These are phyloP conservation scores for Agrotis segetum DNA, from an alignment of 2,888 invertebrate genomes.

Conservation along the genomic window DNA sequence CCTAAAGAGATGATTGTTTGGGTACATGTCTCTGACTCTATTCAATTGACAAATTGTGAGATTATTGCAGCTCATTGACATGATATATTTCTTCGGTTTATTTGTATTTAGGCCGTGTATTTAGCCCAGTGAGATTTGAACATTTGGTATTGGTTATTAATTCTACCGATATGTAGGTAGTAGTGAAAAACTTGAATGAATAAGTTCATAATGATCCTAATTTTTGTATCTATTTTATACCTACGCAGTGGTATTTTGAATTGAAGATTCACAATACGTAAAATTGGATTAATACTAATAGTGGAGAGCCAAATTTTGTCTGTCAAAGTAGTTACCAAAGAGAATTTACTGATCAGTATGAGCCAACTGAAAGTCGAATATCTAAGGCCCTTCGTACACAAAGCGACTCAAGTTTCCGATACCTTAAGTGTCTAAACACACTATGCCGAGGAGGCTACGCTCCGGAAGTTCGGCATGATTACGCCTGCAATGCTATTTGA, in stretches of 20 bases:
- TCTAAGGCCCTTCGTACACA: too few relatives aligned
- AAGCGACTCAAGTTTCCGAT: too few relatives aligned
- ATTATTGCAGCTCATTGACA: not conserved
- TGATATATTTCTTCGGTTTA: not conserved
- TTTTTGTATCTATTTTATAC: not conserved
- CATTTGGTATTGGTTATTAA: not conserved
- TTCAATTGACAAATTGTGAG: conserved; percentile 2
- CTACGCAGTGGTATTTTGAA: not conserved
- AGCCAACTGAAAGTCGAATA: too few relatives aligned
- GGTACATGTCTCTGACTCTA: conserved; percentile 37
- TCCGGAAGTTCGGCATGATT: too few relatives aligned
- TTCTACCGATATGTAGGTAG: conserved; percentile 17
- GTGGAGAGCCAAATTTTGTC: not conserved
- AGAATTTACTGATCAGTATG: not conserved
- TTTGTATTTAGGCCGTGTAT: conserved; percentile 19
- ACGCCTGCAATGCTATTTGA: too few relatives aligned
- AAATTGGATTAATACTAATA: not conserved
- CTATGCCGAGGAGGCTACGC: too few relatives aligned
- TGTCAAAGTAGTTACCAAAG: not conserved
- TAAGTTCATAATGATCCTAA: not conserved
- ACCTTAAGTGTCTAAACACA: too few relatives aligned
- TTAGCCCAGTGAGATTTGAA: conserved; percentile 11
- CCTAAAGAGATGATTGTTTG: conserved; percentile 59
- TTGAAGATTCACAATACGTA: not conserved
- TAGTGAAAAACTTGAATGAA: not conserved